Conservation (phyloP, 2,113 vertebrate species). For the Malurus melanocephalus region DNA sequence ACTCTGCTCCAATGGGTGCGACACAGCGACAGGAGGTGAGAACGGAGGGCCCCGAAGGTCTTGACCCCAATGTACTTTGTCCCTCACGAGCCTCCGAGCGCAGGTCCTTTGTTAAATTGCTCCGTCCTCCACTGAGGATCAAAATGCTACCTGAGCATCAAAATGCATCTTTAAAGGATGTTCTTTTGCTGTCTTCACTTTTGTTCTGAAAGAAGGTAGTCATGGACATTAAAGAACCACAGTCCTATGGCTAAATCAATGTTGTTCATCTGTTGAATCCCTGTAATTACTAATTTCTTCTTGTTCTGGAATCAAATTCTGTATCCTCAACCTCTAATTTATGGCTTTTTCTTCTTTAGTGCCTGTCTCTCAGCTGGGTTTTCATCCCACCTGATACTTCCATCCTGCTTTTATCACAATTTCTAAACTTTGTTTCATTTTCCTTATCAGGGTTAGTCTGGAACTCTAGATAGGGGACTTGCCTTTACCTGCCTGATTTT, state of each 20-base stretch:
- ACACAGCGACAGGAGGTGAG: fast-evolving
- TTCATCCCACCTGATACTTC: background rate
- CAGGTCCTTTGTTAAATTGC: background rate
- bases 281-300: slow-evolving; percentile 10
- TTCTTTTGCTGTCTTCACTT: background rate
- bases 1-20: fast-evolving
- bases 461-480: background rate
- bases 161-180: background rate
- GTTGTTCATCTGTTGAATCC: background rate
- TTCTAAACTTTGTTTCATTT: background rate
- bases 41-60: background rate
- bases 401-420: background rate
- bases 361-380: background rate
- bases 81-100: background rate
- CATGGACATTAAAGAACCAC: background rate
- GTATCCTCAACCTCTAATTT: background rate
- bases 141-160: background rate
- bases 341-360: background rate
- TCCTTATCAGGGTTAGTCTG: background rate
- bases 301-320: background rate
- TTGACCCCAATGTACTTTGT: background rate
- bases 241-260: background rate
- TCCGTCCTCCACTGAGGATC: background rate
- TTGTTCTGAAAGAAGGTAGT: background rate
- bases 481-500: background rate